Evolutionary conservation across 2,797 vertebrate species (phyloP), one percentile per base, ranked within the genome.

Genomic region (Pseudotriccus pelzelni): DNA sequence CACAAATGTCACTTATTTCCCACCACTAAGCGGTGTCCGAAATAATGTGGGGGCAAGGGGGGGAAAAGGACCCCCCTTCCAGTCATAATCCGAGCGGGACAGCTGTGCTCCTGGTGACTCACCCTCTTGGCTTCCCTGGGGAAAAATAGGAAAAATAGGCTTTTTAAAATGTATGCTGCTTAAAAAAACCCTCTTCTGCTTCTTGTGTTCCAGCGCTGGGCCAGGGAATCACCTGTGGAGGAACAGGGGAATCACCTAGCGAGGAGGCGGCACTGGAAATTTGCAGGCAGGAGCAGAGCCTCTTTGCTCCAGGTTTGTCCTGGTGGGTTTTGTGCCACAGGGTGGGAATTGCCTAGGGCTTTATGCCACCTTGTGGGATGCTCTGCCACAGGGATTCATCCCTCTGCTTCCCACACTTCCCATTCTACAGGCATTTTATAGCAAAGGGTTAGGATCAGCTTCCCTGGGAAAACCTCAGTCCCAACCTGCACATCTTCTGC

Each of bases 61-160:
- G 64, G 30, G 41, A 93, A 68, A 90, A 88, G 90, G 93, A 93
- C 4, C 27, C 24, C 60, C 74, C 84, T 76, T 58, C 24, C 4
- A 23, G 18, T 41, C 10, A 32, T 49, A 5, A 12, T 82, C 37
- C 73, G 49, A 56, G 24, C 0, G 0, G 44, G 24, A 75, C 49
- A n/a, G 32, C n/a, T 0, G 0, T 93, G 96, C 90, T 98, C 96
- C 96, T 93, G 97, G 97, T 98, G 98, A 98, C 97, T 99, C 98
- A 98, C 92, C 96, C 94, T 95, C 97, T 91, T 96, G 7, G 7
- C 28, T 55, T 64, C 52, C 37, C 36, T 36, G 14, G 4, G 12
- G 30, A 14, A 77, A 77, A 64, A 63, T 1, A 10, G 20, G 50
- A 10, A 17, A 37, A 92, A 62, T 3, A 6, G 7, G 9, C 4